These are phyloP conservation scores for Centropus bengalensis DNA, from an alignment of 2,113 vertebrate genomes.

Conservation along the genomic window DNA sequence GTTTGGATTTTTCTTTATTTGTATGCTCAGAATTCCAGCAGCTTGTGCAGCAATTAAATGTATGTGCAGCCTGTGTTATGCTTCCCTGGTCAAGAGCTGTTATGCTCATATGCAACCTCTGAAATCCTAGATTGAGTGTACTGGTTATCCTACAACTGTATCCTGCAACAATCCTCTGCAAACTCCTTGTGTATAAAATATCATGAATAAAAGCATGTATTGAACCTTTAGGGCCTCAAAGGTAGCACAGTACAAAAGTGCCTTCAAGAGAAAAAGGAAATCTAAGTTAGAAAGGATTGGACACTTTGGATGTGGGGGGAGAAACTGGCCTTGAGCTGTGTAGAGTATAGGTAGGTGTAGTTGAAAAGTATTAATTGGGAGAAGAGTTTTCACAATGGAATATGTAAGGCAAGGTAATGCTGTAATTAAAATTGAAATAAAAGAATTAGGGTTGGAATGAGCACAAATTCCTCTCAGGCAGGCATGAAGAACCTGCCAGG, in stretches of 20 bases:
- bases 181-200: neutral
- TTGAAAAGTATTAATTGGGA: neutral
- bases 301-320: fast-evolving
- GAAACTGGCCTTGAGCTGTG: neutral
- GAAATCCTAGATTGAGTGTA: neutral
- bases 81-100: neutral
- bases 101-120: neutral
- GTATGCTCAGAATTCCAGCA: neutral
- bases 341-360: neutral
- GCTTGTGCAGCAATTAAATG: neutral
- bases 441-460: neutral
- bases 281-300: neutral
- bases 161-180: neutral
- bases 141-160: neutral
- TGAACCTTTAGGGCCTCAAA: neutral
- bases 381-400: neutral
- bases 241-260: neutral
- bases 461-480: neutral
- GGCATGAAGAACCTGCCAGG: neutral
- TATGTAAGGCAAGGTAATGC: neutral
- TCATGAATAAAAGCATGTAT: fast-evolving
- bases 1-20: neutral
- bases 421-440: neutral
- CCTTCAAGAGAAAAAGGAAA: neutral
- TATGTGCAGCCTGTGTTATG: neutral